Conservation (phyloP, 2,888 invertebrate genomes). For the Petrolisthes manimaculis region DNA sequence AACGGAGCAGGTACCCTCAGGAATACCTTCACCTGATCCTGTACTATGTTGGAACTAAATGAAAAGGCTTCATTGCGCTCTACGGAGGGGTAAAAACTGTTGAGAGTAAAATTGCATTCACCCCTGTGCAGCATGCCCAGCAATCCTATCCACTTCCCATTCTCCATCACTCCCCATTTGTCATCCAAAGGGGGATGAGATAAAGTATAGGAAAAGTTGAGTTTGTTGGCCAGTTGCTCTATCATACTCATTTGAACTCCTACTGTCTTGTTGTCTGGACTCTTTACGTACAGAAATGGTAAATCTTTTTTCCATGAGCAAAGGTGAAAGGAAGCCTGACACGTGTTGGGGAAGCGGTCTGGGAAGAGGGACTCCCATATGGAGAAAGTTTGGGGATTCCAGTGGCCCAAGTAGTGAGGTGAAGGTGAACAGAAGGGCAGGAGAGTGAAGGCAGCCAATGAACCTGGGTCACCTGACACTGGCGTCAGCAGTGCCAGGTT, state of each 20-base stretch:
- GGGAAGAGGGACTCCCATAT: conserved; percentile 6
- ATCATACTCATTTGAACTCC: neutral
- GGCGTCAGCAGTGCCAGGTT: conserved; percentile 5
- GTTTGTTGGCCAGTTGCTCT: neutral
- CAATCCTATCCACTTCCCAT: neutral
- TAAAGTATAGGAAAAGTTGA: conserved; percentile 15
- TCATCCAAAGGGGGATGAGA: neutral
- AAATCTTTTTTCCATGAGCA: neutral
- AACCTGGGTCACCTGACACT: neutral
- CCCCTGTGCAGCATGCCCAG: neutral
- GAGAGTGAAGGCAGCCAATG: conserved; percentile 11
- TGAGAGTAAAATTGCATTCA: conserved; percentile 3
- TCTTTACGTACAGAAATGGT: neutral
- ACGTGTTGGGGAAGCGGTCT: neutral
- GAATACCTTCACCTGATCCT: neutral
- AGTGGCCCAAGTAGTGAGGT: neutral
- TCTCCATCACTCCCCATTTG: neutral
- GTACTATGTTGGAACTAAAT: no score
- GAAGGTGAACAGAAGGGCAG: neutral
- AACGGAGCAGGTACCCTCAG: neutral
- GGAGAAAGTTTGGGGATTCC: neutral
- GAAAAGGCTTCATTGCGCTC: neutral
- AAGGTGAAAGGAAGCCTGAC: neutral
- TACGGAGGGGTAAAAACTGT: neutral
- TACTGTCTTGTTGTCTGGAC: neutral